Evolutionary conservation across 2,888 invertebrate genomes (phyloP).

Genomic region (Drosophila ezoana): DNA sequence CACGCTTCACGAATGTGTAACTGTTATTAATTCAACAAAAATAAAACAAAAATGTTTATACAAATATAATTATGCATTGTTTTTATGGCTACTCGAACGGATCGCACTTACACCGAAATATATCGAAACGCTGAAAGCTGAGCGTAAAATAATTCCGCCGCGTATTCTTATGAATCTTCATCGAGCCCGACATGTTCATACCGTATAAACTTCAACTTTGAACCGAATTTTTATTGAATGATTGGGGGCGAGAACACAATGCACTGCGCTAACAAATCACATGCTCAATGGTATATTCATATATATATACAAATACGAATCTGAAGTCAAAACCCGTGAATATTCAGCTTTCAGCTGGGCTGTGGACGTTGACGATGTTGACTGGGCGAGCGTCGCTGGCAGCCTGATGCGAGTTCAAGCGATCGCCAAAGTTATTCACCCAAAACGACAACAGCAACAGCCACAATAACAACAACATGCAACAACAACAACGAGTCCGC

Average conservation of each 20-base stretch:
- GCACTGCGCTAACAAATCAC: conserved; percentile 24
- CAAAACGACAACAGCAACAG: conserved; percentile 53
- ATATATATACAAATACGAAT: conserved; percentile 1
- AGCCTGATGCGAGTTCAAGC: conserved; percentile 70
- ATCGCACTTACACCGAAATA: conserved; percentile 81
- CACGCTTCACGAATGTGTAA: too few species aligned
- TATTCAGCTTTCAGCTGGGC: background rate
- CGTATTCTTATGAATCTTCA: conserved; percentile 75
- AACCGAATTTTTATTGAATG: background rate
- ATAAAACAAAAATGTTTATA: background rate
- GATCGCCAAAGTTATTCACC: conserved; percentile 74
- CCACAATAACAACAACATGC: background rate
- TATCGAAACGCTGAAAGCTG: conserved; percentile 80
- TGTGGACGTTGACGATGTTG: conserved; percentile 62
- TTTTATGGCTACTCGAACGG: background rate
- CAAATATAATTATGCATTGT: too few species aligned
- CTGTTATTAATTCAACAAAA: background rate
- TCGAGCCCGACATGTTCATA: conserved; percentile 75
- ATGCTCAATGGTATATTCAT: conserved; percentile 35
- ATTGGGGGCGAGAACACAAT: conserved; percentile 1
- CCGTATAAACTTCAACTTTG: background rate
- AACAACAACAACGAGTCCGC: conserved; percentile 25
- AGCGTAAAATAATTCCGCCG: conserved; percentile 81
- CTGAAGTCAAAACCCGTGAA: background rate
- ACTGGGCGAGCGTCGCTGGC: conserved; percentile 63